Base-by-base conservation (phyloP, 2,797 vertebrate species). In the Loris lydekkerianus region DNA sequence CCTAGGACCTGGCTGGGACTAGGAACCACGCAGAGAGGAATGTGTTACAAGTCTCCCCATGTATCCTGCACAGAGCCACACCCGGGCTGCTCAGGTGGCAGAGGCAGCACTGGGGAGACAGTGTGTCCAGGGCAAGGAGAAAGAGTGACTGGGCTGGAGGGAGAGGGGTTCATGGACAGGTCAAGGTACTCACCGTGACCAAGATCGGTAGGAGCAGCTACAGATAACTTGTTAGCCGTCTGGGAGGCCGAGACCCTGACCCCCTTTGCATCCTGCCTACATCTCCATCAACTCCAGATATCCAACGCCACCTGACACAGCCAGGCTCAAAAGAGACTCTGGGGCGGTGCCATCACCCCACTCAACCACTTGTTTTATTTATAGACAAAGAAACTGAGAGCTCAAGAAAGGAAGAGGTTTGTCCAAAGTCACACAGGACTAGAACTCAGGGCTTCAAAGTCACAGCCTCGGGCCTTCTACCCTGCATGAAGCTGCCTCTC, bases 231-330 rank as follows among this genome's bases (percentile, higher is more conserved):
- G 31, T 1, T 34, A 46, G 43, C 58, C 43, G 23, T 63, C 37
- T 15, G 53, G 34, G 13, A 46, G 77, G 17, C 53, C 27, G 80
- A 40, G 53, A 46, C 23, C 46, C 14, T 11, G 37, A 17, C 6
- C 20, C 49, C 34, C 15, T 31, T 5, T 29, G 17, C 7, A 25
- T 31, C 43, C 21, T 1, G 15, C 0, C 4, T 1, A 5, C 40
- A 9, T 3, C 11, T 40, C 70, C 31, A 21, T 34, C 43, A 25
- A 56, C 49, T 46, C 49, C 23, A 58, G 37, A 10, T 53, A 15
- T 25, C 63, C 20, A 5, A 3, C 2, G 31, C 58, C 78, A 25
- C 23, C 18, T 0, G 13, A 60, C 63, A 86, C 8, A 58, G 15
- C 37, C 25, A 17, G 43, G n/a, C 10, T 87, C 53, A 5, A 56